Conservation (phyloP, 2,113 vertebrate species). For the Caranx melampygus region DNA sequence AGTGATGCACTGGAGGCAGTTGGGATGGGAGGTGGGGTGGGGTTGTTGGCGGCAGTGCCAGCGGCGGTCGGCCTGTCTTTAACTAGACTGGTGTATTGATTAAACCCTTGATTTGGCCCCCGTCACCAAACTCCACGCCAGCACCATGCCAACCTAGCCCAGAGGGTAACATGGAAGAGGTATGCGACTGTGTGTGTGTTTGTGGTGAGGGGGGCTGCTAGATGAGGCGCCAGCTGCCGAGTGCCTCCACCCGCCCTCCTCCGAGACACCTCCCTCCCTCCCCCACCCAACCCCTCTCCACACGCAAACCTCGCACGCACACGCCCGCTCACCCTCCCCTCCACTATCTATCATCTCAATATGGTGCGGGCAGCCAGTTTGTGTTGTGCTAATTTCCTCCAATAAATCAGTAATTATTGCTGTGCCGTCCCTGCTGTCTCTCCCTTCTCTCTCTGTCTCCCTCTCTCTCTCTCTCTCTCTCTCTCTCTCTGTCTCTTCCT, state of each 20-base stretch:
- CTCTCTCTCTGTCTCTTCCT: conserved; percentile 26
- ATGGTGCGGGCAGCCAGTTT: conserved; percentile 99
- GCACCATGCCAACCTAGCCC: conserved; percentile 78
- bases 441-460: conserved; percentile 8
- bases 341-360: conserved; percentile 99
- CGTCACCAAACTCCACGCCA: conserved; percentile 77
- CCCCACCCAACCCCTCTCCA: conserved; percentile 14
- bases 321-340: conserved; percentile 68
- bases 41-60: conserved; percentile 84
- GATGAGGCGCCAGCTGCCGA: conserved; percentile 99
- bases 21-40: conserved; percentile 14
- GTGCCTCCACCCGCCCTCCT: conserved; percentile 91
- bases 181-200: conserved; percentile 58
- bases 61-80: conserved; percentile 83
- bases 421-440: conserved; percentile 93
- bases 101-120: conserved; percentile 98
- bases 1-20: conserved; percentile 59
- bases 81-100: conserved; percentile 99
- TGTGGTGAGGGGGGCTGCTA: conserved; percentile 62
- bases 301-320: conserved; percentile 52
- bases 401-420: conserved; percentile 99
- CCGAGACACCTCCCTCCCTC: conserved; percentile 84
- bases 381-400: conserved; percentile 99
- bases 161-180: conserved; percentile 72
- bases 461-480: conserved; percentile 11